A percentile compares a stretch with the other conserved stretches of the same genome.
phyloP scores from a whole-genome alignment of 2,113 vertebrate species.

The Phylloscopus trochilus region DNA sequence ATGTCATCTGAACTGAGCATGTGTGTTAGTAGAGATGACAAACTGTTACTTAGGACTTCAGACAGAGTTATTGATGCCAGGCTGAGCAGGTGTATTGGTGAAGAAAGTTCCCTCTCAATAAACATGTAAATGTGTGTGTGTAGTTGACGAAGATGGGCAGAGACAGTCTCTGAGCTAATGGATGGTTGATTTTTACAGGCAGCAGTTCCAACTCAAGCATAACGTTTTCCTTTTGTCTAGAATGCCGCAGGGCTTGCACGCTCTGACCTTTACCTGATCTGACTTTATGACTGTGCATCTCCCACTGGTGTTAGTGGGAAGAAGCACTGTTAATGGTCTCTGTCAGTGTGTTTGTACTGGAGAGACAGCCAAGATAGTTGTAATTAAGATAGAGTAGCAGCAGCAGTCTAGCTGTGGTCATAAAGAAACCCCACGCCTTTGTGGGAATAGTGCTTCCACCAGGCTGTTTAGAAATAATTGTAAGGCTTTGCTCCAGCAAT shows the following conservation, averaged over 20 bases:
- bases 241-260: not conserved
- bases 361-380: not conserved
- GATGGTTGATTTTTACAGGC: not conserved
- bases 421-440: not conserved
- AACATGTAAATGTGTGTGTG: not conserved
- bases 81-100: not conserved
- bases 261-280: conserved; percentile 5
- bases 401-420: not conserved
- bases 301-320: not conserved
- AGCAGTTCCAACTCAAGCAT: not conserved
- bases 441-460: not conserved
- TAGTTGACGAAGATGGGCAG: not conserved
- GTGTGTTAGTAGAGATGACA: not conserved
- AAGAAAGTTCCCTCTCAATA: not conserved
- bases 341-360: not conserved
- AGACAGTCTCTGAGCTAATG: not conserved
- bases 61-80: not conserved
- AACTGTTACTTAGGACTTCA: not conserved
- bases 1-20: not conserved
- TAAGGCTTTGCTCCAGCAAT: not conserved
- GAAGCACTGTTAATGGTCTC: not conserved
- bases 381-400: not conserved
- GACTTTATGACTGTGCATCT: not conserved
- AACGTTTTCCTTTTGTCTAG: not conserved
- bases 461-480: not conserved